These are phyloP conservation scores for Epicampocera succincta DNA, from an alignment of 2,888 invertebrate species.

Conservation along the genomic window DNA sequence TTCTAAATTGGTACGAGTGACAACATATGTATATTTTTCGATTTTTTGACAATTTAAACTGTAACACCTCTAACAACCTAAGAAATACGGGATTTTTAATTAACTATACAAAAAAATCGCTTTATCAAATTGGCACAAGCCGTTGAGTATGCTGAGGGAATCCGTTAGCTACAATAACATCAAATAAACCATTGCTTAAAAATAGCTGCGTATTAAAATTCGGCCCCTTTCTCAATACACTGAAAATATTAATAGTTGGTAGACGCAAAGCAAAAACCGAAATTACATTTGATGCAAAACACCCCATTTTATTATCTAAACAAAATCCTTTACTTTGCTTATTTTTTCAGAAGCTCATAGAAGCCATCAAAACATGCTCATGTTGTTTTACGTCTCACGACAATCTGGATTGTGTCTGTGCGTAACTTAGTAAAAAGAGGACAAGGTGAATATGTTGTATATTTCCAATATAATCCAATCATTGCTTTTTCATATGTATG, in stretches of 20 bases:
- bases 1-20: conserved; percentile 15
- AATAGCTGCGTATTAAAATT: conserved; percentile 6
- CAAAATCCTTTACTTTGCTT: not conserved
- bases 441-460: not conserved
- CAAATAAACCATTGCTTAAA: not conserved
- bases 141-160: conserved; percentile 25
- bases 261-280: conserved; percentile 6
- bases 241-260: conserved; percentile 15
- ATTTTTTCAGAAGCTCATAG: conserved; percentile 5
- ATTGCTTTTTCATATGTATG: conserved; percentile 54
- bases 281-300: conserved; percentile 7
- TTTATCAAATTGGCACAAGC: conserved; percentile 38
- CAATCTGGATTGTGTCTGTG: conserved; percentile 19
- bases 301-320: conserved; percentile 26
- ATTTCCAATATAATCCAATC: conserved; percentile 34
- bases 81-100: conserved; percentile 3
- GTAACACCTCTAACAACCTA: not conserved
- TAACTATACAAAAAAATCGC: not conserved
- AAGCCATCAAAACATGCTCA: not conserved
- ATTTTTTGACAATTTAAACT: conserved; percentile 10
- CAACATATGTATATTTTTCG: conserved; percentile 27
- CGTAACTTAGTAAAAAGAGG: conserved; percentile 4
- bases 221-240: conserved; percentile 25
- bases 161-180: conserved; percentile 5
- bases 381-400: conserved; percentile 28